A percentile compares a stretch with the other conserved stretches of the same genome.
Evolutionary conservation across 2,888 invertebrate species (phyloP).

Genomic region (Trichopoda pennipes): DNA sequence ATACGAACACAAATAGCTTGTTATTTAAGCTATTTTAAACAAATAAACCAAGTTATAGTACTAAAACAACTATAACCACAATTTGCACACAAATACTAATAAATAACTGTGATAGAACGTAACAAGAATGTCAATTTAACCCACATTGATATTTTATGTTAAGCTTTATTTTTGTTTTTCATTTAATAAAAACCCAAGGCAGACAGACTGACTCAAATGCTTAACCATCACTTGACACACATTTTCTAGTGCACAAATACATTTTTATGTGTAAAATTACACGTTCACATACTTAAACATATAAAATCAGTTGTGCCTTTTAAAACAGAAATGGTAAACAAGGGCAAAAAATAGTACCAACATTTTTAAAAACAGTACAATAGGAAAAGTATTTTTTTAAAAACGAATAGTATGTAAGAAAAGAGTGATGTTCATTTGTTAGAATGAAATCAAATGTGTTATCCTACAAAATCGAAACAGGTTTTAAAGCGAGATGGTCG

Average conservation of each 20-base stretch:
- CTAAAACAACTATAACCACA: neutral
- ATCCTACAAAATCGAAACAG: no score
- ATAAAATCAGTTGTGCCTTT: no score
- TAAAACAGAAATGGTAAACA: no score
- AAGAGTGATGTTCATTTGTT: no score
- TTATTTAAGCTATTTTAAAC: constrained; percentile 24
- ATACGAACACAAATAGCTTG: constrained; percentile 26
- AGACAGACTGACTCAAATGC: constrained; percentile 57
- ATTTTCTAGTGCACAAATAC: constrained; percentile 33
- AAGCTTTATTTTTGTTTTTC: constrained; percentile 59
- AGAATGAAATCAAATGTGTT: no score
- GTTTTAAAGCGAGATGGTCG: no score
- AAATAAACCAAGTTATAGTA: neutral
- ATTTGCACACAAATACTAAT: constrained; percentile 12
- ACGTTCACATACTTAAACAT: neutral
- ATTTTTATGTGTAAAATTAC: neutral
- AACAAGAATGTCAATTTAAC: constrained; percentile 49
- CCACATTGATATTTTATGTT: constrained; percentile 58
- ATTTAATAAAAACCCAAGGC: constrained; percentile 62
- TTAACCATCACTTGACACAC: constrained; percentile 47
- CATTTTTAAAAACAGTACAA: no score
- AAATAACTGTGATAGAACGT: constrained; percentile 34
- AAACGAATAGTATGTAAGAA: no score
- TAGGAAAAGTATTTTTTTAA: no score
- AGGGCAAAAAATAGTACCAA: no score